Evolutionary conservation across 2,888 invertebrate species (phyloP).

Genomic region (Lomographa bimaculata): DNA sequence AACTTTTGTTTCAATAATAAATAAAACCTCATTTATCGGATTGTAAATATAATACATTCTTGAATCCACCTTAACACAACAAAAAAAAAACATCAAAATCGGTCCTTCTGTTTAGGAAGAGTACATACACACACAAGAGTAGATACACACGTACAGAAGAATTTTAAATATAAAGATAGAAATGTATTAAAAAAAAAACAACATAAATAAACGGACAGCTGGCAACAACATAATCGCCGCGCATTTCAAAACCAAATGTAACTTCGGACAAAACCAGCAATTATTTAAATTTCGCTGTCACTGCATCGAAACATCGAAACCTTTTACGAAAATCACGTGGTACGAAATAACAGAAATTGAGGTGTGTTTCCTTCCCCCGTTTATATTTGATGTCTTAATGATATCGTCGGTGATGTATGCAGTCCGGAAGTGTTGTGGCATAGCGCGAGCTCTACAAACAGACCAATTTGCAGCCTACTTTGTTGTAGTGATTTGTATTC

Average conservation of each 20-base stretch:
- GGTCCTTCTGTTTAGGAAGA: too few relatives aligned
- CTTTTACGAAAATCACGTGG: conserved; percentile 58
- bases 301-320: conserved; percentile 37
- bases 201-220: conserved; percentile 9
- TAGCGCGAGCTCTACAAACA: conserved; percentile 33
- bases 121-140: too few relatives aligned
- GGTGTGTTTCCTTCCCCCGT: conserved; percentile 61
- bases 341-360: conserved; percentile 61
- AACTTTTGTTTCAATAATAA: too few relatives aligned
- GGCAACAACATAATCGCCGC: conserved; percentile 6
- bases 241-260: conserved; percentile 8
- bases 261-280: conserved; percentile 21
- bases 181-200: not conserved
- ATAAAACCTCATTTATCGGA: too few relatives aligned
- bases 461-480: conserved; percentile 23
- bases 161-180: too few relatives aligned
- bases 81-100: too few relatives aligned
- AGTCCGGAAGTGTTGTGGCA: conserved; percentile 62
- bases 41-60: too few relatives aligned
- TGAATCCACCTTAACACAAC: too few relatives aligned
- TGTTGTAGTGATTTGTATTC: conserved; percentile 7
- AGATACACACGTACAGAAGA: too few relatives aligned
- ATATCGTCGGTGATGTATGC: conserved; percentile 71
- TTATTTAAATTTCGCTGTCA: conserved; percentile 30
- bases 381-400: conserved; percentile 72